Base-by-base conservation (phyloP, 2,888 invertebrate genomes). In the Julus scandinavius region DNA sequence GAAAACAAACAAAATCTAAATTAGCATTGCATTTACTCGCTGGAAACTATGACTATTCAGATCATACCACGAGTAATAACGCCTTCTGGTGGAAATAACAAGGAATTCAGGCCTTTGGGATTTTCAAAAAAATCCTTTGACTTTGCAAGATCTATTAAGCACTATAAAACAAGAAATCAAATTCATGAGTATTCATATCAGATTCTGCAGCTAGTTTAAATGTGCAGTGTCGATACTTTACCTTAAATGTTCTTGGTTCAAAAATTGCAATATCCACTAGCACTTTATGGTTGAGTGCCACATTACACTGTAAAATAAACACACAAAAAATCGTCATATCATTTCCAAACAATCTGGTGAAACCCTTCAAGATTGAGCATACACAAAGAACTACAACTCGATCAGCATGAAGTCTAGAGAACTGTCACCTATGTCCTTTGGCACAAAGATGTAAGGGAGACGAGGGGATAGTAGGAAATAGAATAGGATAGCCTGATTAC, bases 181-280 rank as follows among this genome's bases (percentile, higher is more conserved):
- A 50, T 11, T 50, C 50, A 50, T 2, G 20, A 63, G n/a, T 20
- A 63, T 11, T 20, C 20, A 63, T 6, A 63, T 63, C n/a, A 63
- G 6, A n/a, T 15, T 63, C 4, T 63, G 63, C n/a, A 20, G 11
- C 20, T 0, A 9, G 63, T 2, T 7, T 49, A 49, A 5, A 49
- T 49, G 49, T 63, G 5, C 63, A n/a, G n/a, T n/a, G n/a, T n/a
- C n/a, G n/a, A n/a, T n/a, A n/a, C n/a, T n/a, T 63, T 63, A 63
- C 63, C 63, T 63, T 63, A 63, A 63, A 63, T 1, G 63, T 63
- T 63, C 63, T 63, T 63, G 63, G 63, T 63, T 63, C 63, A 63
- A 20, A 63, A 5, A 63, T 63, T n/a, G 63, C 63, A 20, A 63
- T 63, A 15, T 63, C 63, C 63, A 20, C 6, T 63, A 63, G 20